Percentiles rank a stretch among this genome's conserved stretches.
These are phyloP conservation scores for Phrynocephalus versicolor DNA, from an alignment of 2,113 vertebrate species.

Conservation along the genomic window DNA sequence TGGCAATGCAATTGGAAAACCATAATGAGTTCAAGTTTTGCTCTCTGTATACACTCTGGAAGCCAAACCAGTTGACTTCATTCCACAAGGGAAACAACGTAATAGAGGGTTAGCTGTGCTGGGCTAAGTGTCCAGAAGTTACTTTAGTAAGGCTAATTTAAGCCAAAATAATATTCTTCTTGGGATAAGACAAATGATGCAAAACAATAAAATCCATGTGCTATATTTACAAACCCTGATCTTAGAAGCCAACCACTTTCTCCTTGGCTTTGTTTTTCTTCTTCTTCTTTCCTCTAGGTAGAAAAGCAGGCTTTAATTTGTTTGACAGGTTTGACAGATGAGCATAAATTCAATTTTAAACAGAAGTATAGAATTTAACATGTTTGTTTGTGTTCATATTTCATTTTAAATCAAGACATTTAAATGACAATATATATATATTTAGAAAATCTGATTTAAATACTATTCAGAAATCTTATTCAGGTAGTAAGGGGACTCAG, in stretches of 20 bases:
- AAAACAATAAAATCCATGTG: not conserved
- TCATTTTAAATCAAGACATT: not conserved
- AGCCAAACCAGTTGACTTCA: not conserved
- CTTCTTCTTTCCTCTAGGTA: too few species aligned
- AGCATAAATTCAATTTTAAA: not conserved
- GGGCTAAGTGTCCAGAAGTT: not conserved
- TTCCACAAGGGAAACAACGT: not conserved
- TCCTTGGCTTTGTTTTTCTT: not conserved
- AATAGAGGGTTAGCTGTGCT: not conserved
- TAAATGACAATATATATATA: not conserved
- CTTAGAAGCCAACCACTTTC: not conserved
- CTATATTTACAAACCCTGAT: not conserved
- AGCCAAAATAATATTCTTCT: not conserved
- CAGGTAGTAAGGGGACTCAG: conserved; percentile 24
- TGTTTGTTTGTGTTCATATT: not conserved
- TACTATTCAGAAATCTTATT: conserved; percentile 8
- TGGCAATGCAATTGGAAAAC: not conserved
- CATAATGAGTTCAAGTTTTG: not conserved
- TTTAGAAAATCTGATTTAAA: not conserved
- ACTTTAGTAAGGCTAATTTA: not conserved
- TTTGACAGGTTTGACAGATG: not conserved
- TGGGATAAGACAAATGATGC: not conserved
- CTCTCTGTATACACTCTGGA: not conserved
- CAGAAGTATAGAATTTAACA: not conserved
- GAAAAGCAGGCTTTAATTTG: not conserved